phyloP scores from a whole-genome alignment of 2,797 vertebrate species.

The Tenualosa thibaudeaui region DNA sequence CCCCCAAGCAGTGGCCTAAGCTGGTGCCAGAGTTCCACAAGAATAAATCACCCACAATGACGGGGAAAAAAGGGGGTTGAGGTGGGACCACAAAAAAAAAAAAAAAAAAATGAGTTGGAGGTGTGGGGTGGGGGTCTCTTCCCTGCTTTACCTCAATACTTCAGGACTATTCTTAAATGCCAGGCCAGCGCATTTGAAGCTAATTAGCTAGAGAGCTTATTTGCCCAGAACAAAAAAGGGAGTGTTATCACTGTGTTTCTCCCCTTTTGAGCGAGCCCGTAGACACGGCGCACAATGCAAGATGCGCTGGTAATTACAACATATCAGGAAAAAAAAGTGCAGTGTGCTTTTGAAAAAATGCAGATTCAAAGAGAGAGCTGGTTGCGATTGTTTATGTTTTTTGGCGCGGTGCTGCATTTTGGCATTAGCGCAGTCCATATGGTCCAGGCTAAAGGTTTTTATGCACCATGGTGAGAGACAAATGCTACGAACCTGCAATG shows the following conservation, averaged over 20 bases:
- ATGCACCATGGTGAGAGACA: conserved; percentile 3
- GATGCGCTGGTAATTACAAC: conserved; percentile 23
- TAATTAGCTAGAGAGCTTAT: conserved; percentile 48
- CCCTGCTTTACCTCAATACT: conserved; percentile 38
- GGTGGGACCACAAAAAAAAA: conserved; percentile 13
- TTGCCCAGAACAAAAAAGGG: conserved; percentile 35
- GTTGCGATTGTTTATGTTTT: conserved; percentile 25
- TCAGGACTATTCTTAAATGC: conserved; percentile 47
- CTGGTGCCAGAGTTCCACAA: conserved; percentile 53
- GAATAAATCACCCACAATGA: conserved; percentile 59
- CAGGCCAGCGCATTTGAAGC: conserved; percentile 42
- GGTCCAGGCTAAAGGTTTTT: conserved; percentile 20
- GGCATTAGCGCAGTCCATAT: conserved; percentile 8
- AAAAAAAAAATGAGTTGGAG: neutral
- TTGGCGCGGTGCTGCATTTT: neutral
- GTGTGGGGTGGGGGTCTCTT: neutral
- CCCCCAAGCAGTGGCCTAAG: conserved; percentile 56
- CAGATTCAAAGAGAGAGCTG: neutral
- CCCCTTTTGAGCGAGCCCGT: neutral
- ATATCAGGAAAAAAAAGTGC: neutral
- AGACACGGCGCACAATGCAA: conserved; percentile 8
- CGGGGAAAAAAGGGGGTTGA: conserved; percentile 16
- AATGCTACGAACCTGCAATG: conserved; percentile 24
- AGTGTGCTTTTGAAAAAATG: conserved; percentile 9
- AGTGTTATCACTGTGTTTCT: neutral